Conservation (phyloP, 2,888 invertebrate genomes). For the Gastrophysa polygoni region DNA sequence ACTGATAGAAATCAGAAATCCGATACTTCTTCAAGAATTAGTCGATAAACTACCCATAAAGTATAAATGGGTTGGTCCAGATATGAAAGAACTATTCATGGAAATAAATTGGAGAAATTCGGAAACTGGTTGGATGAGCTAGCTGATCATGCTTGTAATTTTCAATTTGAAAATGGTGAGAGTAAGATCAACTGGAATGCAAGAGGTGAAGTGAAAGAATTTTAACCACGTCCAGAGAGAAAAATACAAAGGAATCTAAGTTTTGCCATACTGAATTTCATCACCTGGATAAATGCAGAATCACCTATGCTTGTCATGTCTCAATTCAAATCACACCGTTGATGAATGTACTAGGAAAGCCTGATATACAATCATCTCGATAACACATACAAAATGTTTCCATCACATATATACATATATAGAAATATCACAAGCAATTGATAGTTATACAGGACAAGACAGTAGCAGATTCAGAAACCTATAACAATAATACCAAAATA, state of each 20-base stretch:
- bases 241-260: background rate
- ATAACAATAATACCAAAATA: too few species aligned
- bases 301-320: background rate
- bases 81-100: background rate
- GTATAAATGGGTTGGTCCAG: background rate
- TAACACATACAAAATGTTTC: too few species aligned
- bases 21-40: background rate
- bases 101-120: background rate
- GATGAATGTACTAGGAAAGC: background rate
- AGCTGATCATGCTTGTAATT: background rate
- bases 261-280: background rate
- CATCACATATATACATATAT: too few species aligned
- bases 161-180: background rate
- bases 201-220: background rate
- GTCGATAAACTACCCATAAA: background rate
- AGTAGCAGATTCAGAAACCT: too few species aligned
- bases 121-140: background rate
- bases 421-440: too few species aligned
- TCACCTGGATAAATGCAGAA: background rate
- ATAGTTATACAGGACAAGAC: too few species aligned
- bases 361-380: too few species aligned
- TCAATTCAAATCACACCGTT: background rate
- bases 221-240: background rate
- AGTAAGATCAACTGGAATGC: background rate
- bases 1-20: background rate